Percentiles rank a stretch among this genome's conserved stretches.
Evolutionary conservation across 2,113 vertebrate genomes (phyloP).

Genomic region (Hyperopisus bebe): DNA sequence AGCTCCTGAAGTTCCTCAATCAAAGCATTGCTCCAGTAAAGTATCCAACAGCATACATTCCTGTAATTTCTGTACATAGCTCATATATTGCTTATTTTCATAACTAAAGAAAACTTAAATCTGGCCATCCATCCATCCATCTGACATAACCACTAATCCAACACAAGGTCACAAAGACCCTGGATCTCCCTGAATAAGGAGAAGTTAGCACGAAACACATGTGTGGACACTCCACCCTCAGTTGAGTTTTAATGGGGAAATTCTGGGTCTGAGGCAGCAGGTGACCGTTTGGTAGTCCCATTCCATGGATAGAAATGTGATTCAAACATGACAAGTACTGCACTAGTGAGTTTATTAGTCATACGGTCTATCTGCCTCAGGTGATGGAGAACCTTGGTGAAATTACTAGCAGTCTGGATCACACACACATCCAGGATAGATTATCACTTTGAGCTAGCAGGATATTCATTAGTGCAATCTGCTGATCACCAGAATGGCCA

Average conservation of each 20-base stretch:
- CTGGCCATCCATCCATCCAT: background rate
- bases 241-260: background rate
- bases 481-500: background rate
- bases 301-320: background rate
- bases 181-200: background rate
- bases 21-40: background rate
- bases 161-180: background rate
- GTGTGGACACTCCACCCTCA: background rate
- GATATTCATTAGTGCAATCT: background rate
- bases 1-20: background rate
- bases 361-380: background rate
- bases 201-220: background rate
- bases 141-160: background rate
- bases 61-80: background rate
- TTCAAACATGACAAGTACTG: background rate
- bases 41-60: background rate
- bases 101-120: background rate
- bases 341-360: background rate
- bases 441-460: background rate
- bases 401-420: background rate
- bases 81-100: background rate
- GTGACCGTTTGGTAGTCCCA: background rate
- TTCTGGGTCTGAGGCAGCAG: background rate
- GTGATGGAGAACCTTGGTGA: background rate
- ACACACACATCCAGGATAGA: background rate